A percentile compares a stretch with the other conserved stretches of the same genome.
phyloP scores from a whole-genome alignment of 2,113 vertebrate genomes.

The Scophthalmus maximus region DNA sequence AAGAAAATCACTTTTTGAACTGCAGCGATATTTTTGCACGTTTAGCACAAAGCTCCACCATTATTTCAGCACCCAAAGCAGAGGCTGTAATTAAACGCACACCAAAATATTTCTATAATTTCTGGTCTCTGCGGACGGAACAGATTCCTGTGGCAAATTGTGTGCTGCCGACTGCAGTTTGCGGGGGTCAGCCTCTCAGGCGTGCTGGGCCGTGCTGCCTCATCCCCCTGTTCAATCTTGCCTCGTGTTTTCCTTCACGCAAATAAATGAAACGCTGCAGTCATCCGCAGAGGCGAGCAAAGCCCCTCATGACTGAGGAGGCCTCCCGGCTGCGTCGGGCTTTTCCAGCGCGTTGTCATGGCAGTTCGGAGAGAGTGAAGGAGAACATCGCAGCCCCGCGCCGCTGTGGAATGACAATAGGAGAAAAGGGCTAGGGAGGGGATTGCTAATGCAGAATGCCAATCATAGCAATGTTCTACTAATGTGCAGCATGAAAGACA shows the following conservation, averaged over 20 bases:
- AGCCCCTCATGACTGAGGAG: constrained; percentile 76
- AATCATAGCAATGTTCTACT: constrained; percentile 64
- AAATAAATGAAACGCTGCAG: constrained; percentile 78
- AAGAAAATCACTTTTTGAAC: constrained; percentile 18
- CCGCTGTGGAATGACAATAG: constrained; percentile 76
- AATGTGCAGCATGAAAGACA: constrained; percentile 63
- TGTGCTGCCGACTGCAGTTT: constrained; percentile 39
- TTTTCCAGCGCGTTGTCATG: constrained; percentile 75
- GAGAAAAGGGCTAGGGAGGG: constrained; percentile 44
- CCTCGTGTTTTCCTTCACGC: constrained; percentile 77
- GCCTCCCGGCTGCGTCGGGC: constrained; percentile 75
- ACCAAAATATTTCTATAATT: constrained; percentile 50
- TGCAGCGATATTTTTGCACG: constrained; percentile 8
- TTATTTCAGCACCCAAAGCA: constrained; percentile 27
- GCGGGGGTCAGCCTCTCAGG: constrained; percentile 67
- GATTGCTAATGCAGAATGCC: constrained; percentile 72
- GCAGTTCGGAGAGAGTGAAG: constrained; percentile 74
- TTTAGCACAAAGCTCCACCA: background rate
- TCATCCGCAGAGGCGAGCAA: constrained; percentile 74
- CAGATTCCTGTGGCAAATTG: constrained; percentile 54
- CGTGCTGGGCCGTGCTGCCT: constrained; percentile 62
- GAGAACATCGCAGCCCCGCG: constrained; percentile 64
- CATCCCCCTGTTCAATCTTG: constrained; percentile 70
- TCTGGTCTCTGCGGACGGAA: constrained; percentile 25
- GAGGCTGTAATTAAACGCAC: constrained; percentile 54